A percentile compares a stretch with the other conserved stretches of the same genome.
Conservation (phyloP, 1,140 invertebrate species). For the Drosophila chauvacae region DNA sequence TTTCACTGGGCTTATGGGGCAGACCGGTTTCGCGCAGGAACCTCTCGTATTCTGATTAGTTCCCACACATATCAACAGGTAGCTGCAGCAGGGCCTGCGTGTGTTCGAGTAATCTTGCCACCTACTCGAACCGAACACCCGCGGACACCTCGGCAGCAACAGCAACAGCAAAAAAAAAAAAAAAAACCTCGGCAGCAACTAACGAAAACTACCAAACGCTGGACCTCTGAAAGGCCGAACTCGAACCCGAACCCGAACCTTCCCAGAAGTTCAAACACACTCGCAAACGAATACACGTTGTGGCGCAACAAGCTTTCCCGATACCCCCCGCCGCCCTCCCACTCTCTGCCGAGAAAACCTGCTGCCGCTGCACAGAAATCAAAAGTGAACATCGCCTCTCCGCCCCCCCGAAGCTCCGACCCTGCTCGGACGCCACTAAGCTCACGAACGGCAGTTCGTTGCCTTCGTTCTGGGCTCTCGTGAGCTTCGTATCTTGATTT, state of each 20-base stretch:
- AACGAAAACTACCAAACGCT: slow-evolving; percentile 33
- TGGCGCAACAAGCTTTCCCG: slow-evolving; percentile 49
- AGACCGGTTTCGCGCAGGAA: slow-evolving; percentile 39
- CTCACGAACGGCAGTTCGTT: slow-evolving; percentile 67
- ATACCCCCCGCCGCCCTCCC: background rate
- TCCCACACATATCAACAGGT: slow-evolving; percentile 53
- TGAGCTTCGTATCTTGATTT: slow-evolving; percentile 64
- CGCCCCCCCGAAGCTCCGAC: background rate
- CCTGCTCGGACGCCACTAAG: slow-evolving; percentile 23
- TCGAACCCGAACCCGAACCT: slow-evolving; percentile 32
- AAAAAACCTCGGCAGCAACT: background rate
- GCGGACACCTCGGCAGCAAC: slow-evolving; percentile 14
- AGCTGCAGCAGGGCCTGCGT: slow-evolving; percentile 29
- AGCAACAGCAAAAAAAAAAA: too few relatives aligned
- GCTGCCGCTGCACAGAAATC: slow-evolving; percentile 80
- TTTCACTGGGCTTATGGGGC: slow-evolving; percentile 1
- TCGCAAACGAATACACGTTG: slow-evolving; percentile 20
- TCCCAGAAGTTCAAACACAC: slow-evolving; percentile 45
- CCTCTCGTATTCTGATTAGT: slow-evolving; percentile 44
- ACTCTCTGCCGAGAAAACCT: slow-evolving; percentile 48
- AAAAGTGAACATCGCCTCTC: slow-evolving; percentile 77
- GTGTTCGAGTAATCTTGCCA: slow-evolving; percentile 43
- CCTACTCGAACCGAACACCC: slow-evolving; percentile 38
- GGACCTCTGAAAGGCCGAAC: slow-evolving; percentile 24
- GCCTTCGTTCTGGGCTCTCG: slow-evolving; percentile 56